Base-by-base conservation (phyloP, 2,113 vertebrate species). In the Butorides virescens region DNA sequence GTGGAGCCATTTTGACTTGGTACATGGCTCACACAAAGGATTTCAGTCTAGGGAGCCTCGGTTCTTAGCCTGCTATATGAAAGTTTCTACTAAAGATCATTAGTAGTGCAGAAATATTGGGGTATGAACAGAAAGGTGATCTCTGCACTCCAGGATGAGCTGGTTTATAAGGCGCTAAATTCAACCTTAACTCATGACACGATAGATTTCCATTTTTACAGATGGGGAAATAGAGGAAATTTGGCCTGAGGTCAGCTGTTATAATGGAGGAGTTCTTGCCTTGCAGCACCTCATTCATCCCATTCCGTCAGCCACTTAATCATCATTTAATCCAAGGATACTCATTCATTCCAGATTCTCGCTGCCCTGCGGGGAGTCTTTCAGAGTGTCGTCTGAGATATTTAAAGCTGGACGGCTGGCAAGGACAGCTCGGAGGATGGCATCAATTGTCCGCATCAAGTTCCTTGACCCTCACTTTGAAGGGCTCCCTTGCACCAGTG, bases 301-400 rank as follows among this genome's bases (percentile, higher is more conserved):
- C 30, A 10, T 65, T 89, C 26, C 25, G 0, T 91, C 92, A 96
- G 70, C 39, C 70, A 92, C 76, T 96, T 93, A 19, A 91, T 96
- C 96, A 94, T 78, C 62, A 62, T 87, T 93, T 93, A 94, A 94
- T 93, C 58, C 91, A 89, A 95, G 86, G 89, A 53, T 93, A 59
- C 53, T 93, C 88, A 87, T 91, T 61, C 72, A 81, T 87, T 52
- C 77, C 21, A 23, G 78, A 30, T 61, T 36, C 94, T 80, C 87
- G 87, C 59, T 66, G 91, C 91, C 73, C 92, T 70, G 70, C 5
- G 0, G 89, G 89, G 81, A 96, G 58, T 15, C 87, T 95, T 92
- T 82, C 82, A 87, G 22, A 36, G 63, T 79, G 93, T 61, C 94
- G 87, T 16, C 58, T 0, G 7, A 95, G 87, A 79, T 95, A 94